Evolutionary conservation across 2,888 invertebrate species (phyloP).

Genomic region (Abscondita cerata): DNA sequence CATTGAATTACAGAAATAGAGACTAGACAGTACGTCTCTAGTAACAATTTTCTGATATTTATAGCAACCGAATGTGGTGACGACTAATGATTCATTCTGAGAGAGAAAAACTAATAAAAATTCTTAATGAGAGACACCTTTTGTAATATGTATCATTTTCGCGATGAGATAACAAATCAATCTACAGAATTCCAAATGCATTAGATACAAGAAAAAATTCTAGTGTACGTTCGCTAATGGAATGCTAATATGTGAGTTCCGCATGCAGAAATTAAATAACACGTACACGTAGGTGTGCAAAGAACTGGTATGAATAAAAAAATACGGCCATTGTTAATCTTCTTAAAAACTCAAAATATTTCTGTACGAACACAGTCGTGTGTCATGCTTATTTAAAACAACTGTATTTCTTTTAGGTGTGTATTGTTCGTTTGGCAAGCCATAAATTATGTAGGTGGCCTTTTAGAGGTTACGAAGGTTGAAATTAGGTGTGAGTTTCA

Average conservation of each 20-base stretch:
- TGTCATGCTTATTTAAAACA: slow-evolving; percentile 47
- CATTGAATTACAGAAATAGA: slow-evolving; percentile 13
- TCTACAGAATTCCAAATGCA: background rate
- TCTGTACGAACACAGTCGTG: slow-evolving; percentile 42
- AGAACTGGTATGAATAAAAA: slow-evolving; percentile 43
- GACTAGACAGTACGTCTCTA: slow-evolving; percentile 16
- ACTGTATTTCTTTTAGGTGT: slow-evolving; percentile 45
- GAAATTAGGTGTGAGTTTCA: slow-evolving; percentile 36
- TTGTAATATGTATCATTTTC: background rate
- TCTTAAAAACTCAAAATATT: slow-evolving; percentile 45
- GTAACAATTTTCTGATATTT: slow-evolving; percentile 17
- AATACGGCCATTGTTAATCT: slow-evolving; percentile 45
- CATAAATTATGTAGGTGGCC: slow-evolving; percentile 42
- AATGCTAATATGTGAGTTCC: slow-evolving; percentile 54
- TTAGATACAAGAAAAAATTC: slow-evolving; percentile 24
- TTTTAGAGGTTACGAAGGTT: slow-evolving; percentile 35
- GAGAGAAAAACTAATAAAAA: slow-evolving; percentile 17
- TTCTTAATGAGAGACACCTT: background rate
- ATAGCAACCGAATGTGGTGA: slow-evolving; percentile 16
- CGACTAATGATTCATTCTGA: slow-evolving; percentile 14
- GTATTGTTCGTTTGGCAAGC: slow-evolving; percentile 43
- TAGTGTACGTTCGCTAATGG: slow-evolving; percentile 52
- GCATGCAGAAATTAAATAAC: slow-evolving; percentile 42
- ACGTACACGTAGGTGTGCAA: slow-evolving; percentile 42
- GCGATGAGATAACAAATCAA: background rate